Evolutionary conservation across 2,888 invertebrate genomes (phyloP), one percentile per base, ranked within the genome.

Genomic region (Balanococcus diminutus): DNA sequence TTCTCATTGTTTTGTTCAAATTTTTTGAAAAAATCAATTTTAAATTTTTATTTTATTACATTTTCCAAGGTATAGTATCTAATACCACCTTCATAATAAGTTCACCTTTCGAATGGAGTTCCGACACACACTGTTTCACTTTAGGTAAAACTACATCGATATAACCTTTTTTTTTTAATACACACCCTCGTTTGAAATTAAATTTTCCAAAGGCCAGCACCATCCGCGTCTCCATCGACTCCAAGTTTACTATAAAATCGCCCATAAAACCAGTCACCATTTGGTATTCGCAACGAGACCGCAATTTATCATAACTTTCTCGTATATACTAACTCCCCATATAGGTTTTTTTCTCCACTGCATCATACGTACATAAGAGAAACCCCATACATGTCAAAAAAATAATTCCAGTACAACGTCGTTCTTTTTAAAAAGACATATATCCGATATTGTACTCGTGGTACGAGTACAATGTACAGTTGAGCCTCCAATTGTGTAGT

Each of bases 231-330:
- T 19, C 31, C 28, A 16, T 28, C 14, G 25, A 56, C 56, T 56
- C n/a, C 25, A 8, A 61, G 61, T 61, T 61, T 25, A 61, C 25
- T 25, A 25, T 25, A 67, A 67, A 67, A 67, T 67, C 67, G 67
- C 28, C 67, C 67, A 67, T 67, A 67, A 67, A 67, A 28, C 67
- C 25, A 67, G 28, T 31, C 67, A 28, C 67, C 28, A 16, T 67
- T 67, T 67, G 28, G 67, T 67, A 67, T 67, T 67, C 67, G 25
- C 28, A 67, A 67, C 67, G 67, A 67, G 28, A 67, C 67, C 28
- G 25, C 28, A 67, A 67, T 67, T 67, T 67, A 67, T 67, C 67
- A 67, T 28, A 67, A 67, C 67, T 67, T 67, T 67, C 28, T 67
- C 67, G 56, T 22, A 22, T 67, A 67, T 28, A 67, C 9, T 8